A percentile compares a stretch with the other conserved stretches of the same genome.
Evolutionary conservation across 2,113 vertebrate genomes (phyloP).

Genomic region (Phalacrocorax carbo): DNA sequence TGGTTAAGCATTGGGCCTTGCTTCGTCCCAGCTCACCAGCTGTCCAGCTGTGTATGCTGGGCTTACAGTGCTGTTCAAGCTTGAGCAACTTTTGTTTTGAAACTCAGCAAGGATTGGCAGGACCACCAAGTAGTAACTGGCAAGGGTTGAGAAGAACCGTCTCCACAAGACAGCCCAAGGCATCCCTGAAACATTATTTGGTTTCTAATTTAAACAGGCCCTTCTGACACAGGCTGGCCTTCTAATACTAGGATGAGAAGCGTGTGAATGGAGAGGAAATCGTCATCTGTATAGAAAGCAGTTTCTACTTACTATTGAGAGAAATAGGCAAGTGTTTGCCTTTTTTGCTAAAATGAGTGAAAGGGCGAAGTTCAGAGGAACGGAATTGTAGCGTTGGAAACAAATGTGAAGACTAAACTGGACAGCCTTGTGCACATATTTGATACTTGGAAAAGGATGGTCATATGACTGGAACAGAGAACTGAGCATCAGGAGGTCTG

Average conservation of each 20-base stretch:
- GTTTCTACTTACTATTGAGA: slow-evolving; percentile 38
- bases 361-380: slow-evolving; percentile 27
- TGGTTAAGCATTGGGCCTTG: background rate
- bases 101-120: slow-evolving; percentile 54
- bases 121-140: slow-evolving; percentile 69
- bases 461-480: background rate
- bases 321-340: slow-evolving; percentile 37
- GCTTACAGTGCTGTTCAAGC: background rate
- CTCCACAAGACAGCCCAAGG: slow-evolving; percentile 62
- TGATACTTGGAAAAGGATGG: background rate
- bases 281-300: slow-evolving; percentile 10
- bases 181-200: slow-evolving; percentile 56
- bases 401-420: background rate
- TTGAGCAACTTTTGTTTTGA: slow-evolving; percentile 66
- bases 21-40: background rate
- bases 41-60: background rate
- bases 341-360: background rate
- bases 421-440: background rate
- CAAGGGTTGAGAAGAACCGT: slow-evolving; percentile 56
- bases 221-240: slow-evolving; percentile 56
- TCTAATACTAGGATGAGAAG: slow-evolving; percentile 43
- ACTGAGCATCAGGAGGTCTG: background rate
- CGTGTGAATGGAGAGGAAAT: slow-evolving; percentile 57
- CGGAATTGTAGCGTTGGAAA: background rate
- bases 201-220: slow-evolving; percentile 68